Evolutionary conservation across 2,113 vertebrate species (phyloP).

Genomic region (Mesoclemmys tuberculata): DNA sequence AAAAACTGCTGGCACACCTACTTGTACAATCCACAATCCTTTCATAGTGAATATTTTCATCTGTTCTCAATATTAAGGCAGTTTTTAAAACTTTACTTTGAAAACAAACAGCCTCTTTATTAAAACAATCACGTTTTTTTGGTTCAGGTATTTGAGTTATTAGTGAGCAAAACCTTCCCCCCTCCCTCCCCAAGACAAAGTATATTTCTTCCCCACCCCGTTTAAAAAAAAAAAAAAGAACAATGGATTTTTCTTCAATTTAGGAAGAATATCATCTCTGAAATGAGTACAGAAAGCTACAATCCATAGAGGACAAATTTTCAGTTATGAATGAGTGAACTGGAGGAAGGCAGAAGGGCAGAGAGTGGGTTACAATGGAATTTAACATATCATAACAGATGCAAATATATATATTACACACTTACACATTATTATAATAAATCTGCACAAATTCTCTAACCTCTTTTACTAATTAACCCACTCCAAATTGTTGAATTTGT

Average conservation of each 20-base stretch:
- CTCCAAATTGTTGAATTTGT: not conserved
- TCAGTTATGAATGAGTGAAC: not conserved
- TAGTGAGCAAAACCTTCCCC: not conserved
- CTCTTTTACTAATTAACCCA: accelerated
- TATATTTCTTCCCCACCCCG: not conserved
- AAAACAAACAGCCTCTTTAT: not conserved
- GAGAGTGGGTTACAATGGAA: accelerated
- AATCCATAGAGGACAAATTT: not conserved
- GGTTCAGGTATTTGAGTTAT: not conserved
- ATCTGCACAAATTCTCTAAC: not conserved
- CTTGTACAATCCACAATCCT: not conserved
- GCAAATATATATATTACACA: not conserved
- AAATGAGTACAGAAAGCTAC: not conserved
- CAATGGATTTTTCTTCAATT: not conserved
- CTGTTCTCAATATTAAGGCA: not conserved
- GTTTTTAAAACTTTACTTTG: not conserved
- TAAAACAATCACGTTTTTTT: not conserved
- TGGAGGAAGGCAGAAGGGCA: not conserved
- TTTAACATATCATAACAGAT: not conserved
- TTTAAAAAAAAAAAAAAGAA: not conserved
- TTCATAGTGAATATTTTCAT: not conserved
- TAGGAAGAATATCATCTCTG: not conserved
- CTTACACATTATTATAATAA: not conserved
- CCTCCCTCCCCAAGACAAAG: not conserved
- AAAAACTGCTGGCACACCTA: not conserved